These are phyloP conservation scores for Musca vetustissima DNA, from an alignment of 1,140 invertebrate species.

Conservation along the genomic window DNA sequence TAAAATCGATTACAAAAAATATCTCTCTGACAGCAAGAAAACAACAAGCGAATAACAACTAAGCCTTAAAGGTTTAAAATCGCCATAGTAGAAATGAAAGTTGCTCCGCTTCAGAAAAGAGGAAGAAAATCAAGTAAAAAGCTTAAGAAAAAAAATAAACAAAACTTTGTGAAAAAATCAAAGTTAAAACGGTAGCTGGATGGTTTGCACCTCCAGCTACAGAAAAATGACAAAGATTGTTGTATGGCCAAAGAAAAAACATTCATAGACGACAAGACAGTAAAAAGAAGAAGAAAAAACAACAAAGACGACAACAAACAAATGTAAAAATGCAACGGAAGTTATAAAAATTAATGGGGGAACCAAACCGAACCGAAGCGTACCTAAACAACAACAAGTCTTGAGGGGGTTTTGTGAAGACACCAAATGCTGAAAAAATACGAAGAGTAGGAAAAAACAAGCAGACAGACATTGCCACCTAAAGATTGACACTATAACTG, in stretches of 20 bases:
- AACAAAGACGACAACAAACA: neutral
- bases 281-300: slow-evolving; percentile 1
- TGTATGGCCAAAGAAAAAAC: no score
- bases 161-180: neutral
- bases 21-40: no score
- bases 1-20: no score
- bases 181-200: neutral
- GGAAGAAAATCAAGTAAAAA: neutral
- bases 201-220: slow-evolving; percentile 16
- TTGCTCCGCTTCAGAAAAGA: neutral
- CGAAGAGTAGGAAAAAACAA: neutral
- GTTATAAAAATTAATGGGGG: slow-evolving; percentile 13
- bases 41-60: no score
- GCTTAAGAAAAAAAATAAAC: neutral
- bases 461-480: slow-evolving; percentile 4
- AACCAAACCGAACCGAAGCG: neutral
- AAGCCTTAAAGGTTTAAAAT: no score
- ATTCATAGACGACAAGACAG: neutral
- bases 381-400: neutral
- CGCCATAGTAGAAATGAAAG: neutral
- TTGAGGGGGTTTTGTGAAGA: no score
- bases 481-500: slow-evolving; percentile 20
- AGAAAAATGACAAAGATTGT: neutral
- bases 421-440: neutral
- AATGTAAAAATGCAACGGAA: slow-evolving; percentile 15